Percentiles rank a stretch among this genome's conserved stretches.
Evolutionary conservation across 2,888 invertebrate species (phyloP).

Genomic region (Rotaria socialis): DNA sequence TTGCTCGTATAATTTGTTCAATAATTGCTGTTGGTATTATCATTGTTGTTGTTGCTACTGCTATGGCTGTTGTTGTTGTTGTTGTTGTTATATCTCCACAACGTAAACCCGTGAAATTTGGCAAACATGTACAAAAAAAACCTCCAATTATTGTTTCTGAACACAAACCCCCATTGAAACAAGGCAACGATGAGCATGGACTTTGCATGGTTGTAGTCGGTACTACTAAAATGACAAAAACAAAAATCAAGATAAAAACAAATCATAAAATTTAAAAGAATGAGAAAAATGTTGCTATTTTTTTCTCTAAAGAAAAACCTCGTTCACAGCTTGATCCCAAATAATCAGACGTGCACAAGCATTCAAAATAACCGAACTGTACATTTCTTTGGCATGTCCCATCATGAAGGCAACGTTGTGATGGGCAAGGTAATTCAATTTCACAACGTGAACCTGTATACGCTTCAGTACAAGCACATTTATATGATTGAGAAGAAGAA

Average conservation of each 20-base stretch:
- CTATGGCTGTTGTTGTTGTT: not conserved
- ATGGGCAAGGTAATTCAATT: not conserved
- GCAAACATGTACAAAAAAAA: constrained; percentile 39
- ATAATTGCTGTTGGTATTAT: too few relatives aligned
- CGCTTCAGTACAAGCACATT: constrained; percentile 30
- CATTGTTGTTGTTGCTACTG: not conserved
- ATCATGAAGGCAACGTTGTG: constrained; percentile 22
- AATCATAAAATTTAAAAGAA: too few relatives aligned
- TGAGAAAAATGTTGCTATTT: not conserved
- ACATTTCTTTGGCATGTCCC: not conserved
- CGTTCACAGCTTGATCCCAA: constrained; percentile 70
- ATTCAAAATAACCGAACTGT: constrained; percentile 26
- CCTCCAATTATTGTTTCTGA: not conserved
- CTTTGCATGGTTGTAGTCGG: not conserved
- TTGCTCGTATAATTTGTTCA: not conserved
- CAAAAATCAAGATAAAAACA: too few relatives aligned
- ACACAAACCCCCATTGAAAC: constrained; percentile 48
- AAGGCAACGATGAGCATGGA: constrained; percentile 48
- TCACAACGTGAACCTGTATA: constrained; percentile 22
- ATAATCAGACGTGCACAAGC: not conserved
- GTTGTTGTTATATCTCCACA: constrained; percentile 36
- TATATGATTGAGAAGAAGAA: constrained; percentile 28
- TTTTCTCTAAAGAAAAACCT: constrained; percentile 62
- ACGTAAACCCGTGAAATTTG: constrained; percentile 38
- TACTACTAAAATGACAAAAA: not conserved